phyloP scores from a whole-genome alignment of 1,140 invertebrate species.

The Limonius californicus region DNA sequence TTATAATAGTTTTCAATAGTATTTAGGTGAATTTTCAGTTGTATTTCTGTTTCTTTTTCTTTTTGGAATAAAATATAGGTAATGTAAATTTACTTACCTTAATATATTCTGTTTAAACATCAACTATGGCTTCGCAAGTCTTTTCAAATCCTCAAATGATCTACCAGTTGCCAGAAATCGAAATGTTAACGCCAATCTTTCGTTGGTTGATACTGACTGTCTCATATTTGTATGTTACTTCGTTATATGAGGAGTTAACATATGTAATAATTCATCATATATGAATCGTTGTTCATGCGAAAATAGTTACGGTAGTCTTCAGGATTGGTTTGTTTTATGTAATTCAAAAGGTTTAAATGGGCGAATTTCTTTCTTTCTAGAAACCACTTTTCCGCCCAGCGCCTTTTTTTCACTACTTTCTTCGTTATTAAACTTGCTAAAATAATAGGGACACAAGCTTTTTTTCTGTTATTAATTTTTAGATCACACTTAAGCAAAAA shows the following conservation, averaged over 20 bases:
- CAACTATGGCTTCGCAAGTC: background rate
- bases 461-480: too few species aligned
- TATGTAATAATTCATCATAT: background rate
- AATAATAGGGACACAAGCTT: too few species aligned
- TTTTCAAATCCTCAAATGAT: background rate
- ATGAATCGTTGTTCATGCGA: background rate
- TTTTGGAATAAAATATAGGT: background rate
- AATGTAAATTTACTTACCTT: background rate
- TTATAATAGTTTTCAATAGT: background rate
- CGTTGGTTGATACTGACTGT: background rate
- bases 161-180: background rate
- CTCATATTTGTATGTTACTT: background rate
- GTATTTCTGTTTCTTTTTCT: background rate
- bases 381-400: too few species aligned
- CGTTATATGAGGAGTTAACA: background rate
- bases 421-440: too few species aligned
- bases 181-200: background rate
- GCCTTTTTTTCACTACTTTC: too few species aligned
- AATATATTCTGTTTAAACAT: background rate
- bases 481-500: too few species aligned
- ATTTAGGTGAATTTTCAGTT: too few species aligned
- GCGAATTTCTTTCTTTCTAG: conserved; percentile 1
- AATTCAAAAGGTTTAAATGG: conserved; percentile 16
- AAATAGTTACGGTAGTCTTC: background rate
- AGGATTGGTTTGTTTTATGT: background rate